Evolutionary conservation across 30 jellyfish, hydroid and myxozoan genomes (phyloP), one percentile per base, ranked within the genome.

Genomic region (Catostylus mosaicus): DNA sequence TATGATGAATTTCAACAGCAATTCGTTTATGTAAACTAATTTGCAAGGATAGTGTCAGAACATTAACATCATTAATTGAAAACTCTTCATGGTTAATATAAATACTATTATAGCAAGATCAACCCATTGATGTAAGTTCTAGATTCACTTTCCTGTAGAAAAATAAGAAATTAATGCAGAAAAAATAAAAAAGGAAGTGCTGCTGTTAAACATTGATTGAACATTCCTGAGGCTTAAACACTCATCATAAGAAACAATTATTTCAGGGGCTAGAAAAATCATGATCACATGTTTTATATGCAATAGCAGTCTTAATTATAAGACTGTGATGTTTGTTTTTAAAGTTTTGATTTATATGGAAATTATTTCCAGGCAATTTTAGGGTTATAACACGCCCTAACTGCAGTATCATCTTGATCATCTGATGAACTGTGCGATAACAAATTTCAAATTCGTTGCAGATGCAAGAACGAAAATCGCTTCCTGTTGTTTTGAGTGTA

Each of bases 381-480:
- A 5, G 54, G 7, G 54, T 14, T 5, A 40, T 40, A 7, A 5
- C 7, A 5, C 14, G 11, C 54, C 54, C 54, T 5, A 14, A 5
- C 7, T 7, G 54, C 7, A 40, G 7, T 40, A 40, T 40, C 20
- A 9, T 48, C 14, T 48, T 48, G 11, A n/a, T n/a, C n/a, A n/a
- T n/a, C n/a, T n/a, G n/a, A n/a, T n/a, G n/a, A n/a, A n/a, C n/a
- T n/a, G n/a, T n/a, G n/a, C n/a, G n/a, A n/a, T n/a, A n/a, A n/a
- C n/a, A n/a, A 16, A 48, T 16, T 2, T 48, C 20, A 48, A 48
- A 2, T 68, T 5, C 0, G 23, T 37, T 83, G 10, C 72, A 85
- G 95, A 47, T 85, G 80, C 82, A 85, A 65, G 87, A 85, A 30
- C 77, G 88, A 24, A 51, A 85, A 33, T 46, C 63, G 2, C 65